phyloP scores from a whole-genome alignment of 2,113 vertebrate genomes.

The Esox niger region DNA sequence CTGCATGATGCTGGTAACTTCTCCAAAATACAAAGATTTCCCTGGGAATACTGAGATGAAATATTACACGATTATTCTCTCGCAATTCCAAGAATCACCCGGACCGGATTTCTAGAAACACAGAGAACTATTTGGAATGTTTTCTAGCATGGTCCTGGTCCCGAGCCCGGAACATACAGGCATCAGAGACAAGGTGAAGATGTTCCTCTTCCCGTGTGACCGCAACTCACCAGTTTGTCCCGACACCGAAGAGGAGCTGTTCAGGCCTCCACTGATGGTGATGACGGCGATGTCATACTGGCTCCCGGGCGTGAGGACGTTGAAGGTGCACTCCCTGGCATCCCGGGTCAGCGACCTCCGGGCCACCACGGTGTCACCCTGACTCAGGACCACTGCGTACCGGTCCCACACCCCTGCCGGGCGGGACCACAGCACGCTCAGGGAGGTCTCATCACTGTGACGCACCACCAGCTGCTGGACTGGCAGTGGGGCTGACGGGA shows the following conservation, averaged over 20 bases:
- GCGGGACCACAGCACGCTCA: slow-evolving; percentile 77
- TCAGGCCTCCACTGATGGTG: slow-evolving; percentile 83
- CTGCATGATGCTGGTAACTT: too few species aligned
- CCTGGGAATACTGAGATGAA: too few species aligned
- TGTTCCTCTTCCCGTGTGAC: not conserved
- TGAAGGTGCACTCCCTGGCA: slow-evolving; percentile 82
- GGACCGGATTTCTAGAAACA: too few species aligned
- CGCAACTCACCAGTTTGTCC: slow-evolving; percentile 81
- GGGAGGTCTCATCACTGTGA: slow-evolving; percentile 79
- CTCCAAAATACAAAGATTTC: too few species aligned
- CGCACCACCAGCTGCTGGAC: slow-evolving; percentile 81
- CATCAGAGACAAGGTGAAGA: not conserved
- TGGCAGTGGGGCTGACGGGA: slow-evolving; percentile 74
- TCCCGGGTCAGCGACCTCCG: slow-evolving; percentile 74
- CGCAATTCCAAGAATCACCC: too few species aligned
- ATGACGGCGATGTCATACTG: slow-evolving; percentile 77
- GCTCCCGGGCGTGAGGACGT: slow-evolving; percentile 77
- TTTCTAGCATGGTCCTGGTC: too few species aligned
- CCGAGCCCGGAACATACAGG: too few species aligned
- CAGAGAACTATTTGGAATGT: too few species aligned
- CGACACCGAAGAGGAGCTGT: slow-evolving; percentile 74
- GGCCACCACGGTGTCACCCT: slow-evolving; percentile 53
- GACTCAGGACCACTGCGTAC: slow-evolving; percentile 76
- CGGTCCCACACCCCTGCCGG: slow-evolving; percentile 83
- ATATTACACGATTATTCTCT: too few species aligned